Conservation (phyloP, 2,888 invertebrate species). For the Patella caerulea region DNA sequence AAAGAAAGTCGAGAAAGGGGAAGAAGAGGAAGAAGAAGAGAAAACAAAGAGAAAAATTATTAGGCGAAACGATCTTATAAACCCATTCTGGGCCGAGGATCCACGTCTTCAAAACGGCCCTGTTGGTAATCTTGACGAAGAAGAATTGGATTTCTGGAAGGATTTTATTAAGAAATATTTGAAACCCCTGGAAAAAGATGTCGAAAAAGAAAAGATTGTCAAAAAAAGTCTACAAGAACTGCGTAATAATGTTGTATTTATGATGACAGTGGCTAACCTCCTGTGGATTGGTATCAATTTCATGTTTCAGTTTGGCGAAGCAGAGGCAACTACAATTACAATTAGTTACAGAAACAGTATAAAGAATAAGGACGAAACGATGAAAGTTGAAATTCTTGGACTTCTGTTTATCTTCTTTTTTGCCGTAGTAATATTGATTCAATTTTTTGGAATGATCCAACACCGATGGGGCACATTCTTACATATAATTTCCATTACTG, state of each 20-base stretch:
- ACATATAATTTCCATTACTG: conserved; percentile 62
- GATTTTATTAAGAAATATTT: conserved; percentile 88
- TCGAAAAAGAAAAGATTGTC: conserved; percentile 74
- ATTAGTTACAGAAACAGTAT: neutral
- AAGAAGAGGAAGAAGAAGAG: conserved; percentile 13
- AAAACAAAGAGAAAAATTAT: conserved; percentile 6
- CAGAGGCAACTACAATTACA: neutral
- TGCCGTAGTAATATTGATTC: conserved; percentile 56
- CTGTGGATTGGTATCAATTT: conserved; percentile 90
- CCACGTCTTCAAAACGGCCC: conserved; percentile 51
- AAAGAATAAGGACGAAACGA: neutral
- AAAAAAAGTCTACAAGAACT: conserved; percentile 83
- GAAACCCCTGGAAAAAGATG: conserved; percentile 92
- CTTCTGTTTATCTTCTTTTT: conserved; percentile 62
- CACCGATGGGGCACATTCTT: conserved; percentile 68
- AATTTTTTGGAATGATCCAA: conserved; percentile 65
- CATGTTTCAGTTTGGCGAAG: conserved; percentile 49
- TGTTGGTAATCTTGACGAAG: conserved; percentile 57
- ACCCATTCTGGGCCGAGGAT: conserved; percentile 60
- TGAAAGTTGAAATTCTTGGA: conserved; percentile 51
- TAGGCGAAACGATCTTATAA: conserved; percentile 42
- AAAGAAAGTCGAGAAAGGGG: neutral
- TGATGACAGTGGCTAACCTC: conserved; percentile 96
- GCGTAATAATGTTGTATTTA: conserved; percentile 82
- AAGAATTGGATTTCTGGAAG: conserved; percentile 93